These are phyloP conservation scores for Argyresthia albistria DNA, from an alignment of 2,888 invertebrate genomes.

Conservation along the genomic window DNA sequence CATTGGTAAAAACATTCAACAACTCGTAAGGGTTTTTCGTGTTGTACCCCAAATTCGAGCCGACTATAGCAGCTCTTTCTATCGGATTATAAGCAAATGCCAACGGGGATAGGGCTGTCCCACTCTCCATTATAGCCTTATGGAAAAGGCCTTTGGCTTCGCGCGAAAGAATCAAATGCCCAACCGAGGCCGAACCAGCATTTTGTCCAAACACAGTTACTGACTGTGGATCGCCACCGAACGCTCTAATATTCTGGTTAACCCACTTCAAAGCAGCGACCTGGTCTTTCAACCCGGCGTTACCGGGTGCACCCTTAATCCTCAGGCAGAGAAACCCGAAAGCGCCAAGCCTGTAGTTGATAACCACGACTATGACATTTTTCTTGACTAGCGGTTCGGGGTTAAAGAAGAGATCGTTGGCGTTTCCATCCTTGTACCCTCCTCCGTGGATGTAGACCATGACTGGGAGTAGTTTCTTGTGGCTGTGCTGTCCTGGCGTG, in stretches of 20 bases:
- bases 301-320: conserved; percentile 14
- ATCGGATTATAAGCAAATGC: conserved; percentile 10
- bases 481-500: conserved; percentile 9
- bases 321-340: conserved; percentile 14
- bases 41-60: conserved; percentile 11
- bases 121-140: conserved; percentile 14
- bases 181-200: conserved; percentile 13
- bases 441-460: conserved; percentile 15
- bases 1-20: conserved; percentile 11
- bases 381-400: conserved; percentile 11
- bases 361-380: conserved; percentile 12
- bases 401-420: conserved; percentile 10
- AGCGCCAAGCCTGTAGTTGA: conserved; percentile 13
- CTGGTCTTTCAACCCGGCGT: conserved; percentile 14
- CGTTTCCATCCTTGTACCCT: conserved; percentile 8
- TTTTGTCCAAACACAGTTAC: conserved; percentile 14
- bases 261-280: conserved; percentile 13
- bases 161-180: conserved; percentile 11
- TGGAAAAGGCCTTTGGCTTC: conserved; percentile 11
- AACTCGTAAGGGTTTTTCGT: conserved; percentile 13
- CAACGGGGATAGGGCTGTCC: conserved; percentile 12
- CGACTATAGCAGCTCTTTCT: conserved; percentile 11
- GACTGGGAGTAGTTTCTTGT: conserved; percentile 10
- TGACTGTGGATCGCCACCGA: conserved; percentile 12
- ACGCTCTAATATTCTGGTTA: conserved; percentile 10